Conservation (phyloP, 2,888 invertebrate genomes). For the Timandra comae region DNA sequence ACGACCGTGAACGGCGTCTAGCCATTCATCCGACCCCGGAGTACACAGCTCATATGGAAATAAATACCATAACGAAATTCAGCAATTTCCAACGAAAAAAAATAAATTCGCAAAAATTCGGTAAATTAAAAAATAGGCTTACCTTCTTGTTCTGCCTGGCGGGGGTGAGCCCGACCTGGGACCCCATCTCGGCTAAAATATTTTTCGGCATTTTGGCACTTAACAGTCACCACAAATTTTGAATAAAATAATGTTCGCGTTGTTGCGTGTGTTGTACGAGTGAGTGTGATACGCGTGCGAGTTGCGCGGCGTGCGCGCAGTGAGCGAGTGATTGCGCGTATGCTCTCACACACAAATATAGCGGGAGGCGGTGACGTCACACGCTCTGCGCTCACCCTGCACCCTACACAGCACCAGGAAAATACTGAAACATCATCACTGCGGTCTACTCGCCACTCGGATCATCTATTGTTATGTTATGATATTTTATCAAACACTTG, state of each 20-base stretch:
- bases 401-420: constrained; percentile 6
- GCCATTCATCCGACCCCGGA: constrained; percentile 48
- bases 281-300: constrained; percentile 42
- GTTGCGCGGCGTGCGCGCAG: constrained; percentile 53
- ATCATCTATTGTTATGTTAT: no score
- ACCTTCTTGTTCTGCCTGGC: constrained; percentile 61
- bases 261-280: constrained; percentile 32
- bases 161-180: constrained; percentile 67
- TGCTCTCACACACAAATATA: constrained; percentile 45
- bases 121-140: constrained; percentile 17
- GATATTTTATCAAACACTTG: no score
- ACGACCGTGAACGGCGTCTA: constrained; percentile 55
- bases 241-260: constrained; percentile 33
- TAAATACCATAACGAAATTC: no score
- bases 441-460: not conserved
- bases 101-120: constrained; percentile 18
- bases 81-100: no score
- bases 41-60: no score
- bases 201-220: constrained; percentile 68
- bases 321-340: constrained; percentile 48
- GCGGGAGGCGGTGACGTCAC: constrained; percentile 43
- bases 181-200: constrained; percentile 69
- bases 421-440: constrained; percentile 5
- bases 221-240: constrained; percentile 28
- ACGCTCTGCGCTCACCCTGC: constrained; percentile 16